Base-by-base conservation (phyloP, 1,140 invertebrate genomes). In the Dysdera silvatica region DNA sequence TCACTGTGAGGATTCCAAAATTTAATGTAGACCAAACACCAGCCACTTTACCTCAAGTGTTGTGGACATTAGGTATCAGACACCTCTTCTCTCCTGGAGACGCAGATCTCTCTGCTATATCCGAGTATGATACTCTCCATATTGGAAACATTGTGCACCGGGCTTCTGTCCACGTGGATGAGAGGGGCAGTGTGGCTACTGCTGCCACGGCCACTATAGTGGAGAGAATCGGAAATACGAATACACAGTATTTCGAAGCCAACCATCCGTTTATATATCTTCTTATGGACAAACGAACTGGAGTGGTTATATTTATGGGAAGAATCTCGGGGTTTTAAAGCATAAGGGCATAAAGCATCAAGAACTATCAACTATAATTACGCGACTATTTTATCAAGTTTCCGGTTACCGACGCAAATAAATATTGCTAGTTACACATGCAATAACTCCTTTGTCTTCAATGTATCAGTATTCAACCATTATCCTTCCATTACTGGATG, bases 1-100 rank as follows among this genome's bases (percentile, higher is more conserved):
- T 92, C 6, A 83, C 90, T 68, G 82, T 94, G 0, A 80, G 82
- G 18, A 76, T 95, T 18, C 91, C 90, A 1, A 88, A 87, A 71
- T 93, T 94, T 74, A 82, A 80, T 4, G 79, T 92, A 20, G 87
- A 91, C 68, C 82, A 83, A 60, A 66, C 32, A 28, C 60, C 65
- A 1, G 40, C 59, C 10, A 37, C 52, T 3, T 20, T 74, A 7
- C 60, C 62, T 12, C 55, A 62, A 12, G 41, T 70, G 5, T 41
- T 73, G 16, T 53, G 55, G 29, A 57, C 47, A 6, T 31, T 73
- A 23, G 72, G 73, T 10, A 47, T 74, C 10, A 58, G 61, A 35
- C 61, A 66, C 54, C 43, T 74, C 29, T 74, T 74, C 43, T 58
- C 61, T 0, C 47, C 51, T 8, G 56, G 31, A 4, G 58, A 54